Evolutionary conservation across 2,888 invertebrate genomes (phyloP).

Genomic region (Epiblema foenella): DNA sequence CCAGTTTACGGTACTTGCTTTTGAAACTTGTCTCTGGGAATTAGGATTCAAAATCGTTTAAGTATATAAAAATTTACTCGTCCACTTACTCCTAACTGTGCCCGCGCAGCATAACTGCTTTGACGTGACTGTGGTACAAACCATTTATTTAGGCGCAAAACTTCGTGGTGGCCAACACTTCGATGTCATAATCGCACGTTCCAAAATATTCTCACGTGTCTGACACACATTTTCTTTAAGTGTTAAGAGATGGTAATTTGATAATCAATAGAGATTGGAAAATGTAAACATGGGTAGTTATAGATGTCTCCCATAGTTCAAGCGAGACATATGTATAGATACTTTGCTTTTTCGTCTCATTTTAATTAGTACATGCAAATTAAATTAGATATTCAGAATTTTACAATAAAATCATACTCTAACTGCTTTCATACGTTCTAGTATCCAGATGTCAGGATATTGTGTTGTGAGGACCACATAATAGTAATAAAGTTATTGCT

Average conservation of each 20-base stretch:
- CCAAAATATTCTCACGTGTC: neutral
- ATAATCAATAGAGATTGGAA: neutral
- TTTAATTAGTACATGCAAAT: no score
- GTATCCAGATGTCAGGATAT: no score
- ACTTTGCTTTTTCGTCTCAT: no score
- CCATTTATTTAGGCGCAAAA: conserved; percentile 20
- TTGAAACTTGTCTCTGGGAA: neutral
- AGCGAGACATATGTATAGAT: no score
- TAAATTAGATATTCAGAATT: no score
- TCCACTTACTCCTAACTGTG: conserved; percentile 14
- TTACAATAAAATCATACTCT: no score
- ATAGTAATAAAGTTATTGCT: no score
- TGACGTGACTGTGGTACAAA: conserved; percentile 20
- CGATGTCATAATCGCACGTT: conserved; percentile 6
- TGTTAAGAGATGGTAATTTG: neutral
- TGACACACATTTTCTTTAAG: neutral
- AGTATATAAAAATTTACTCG: neutral
- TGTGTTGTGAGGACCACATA: no score
- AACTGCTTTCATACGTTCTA: no score
- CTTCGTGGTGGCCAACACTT: neutral
- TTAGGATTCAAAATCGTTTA: neutral
- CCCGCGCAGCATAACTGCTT: neutral
- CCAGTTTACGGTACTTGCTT: no score
- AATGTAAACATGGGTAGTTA: neutral
- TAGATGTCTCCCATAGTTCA: no score